Percentiles rank a stretch among this genome's conserved stretches.
phyloP scores from a whole-genome alignment of 2,888 invertebrate species.

The Patella pellucida region DNA sequence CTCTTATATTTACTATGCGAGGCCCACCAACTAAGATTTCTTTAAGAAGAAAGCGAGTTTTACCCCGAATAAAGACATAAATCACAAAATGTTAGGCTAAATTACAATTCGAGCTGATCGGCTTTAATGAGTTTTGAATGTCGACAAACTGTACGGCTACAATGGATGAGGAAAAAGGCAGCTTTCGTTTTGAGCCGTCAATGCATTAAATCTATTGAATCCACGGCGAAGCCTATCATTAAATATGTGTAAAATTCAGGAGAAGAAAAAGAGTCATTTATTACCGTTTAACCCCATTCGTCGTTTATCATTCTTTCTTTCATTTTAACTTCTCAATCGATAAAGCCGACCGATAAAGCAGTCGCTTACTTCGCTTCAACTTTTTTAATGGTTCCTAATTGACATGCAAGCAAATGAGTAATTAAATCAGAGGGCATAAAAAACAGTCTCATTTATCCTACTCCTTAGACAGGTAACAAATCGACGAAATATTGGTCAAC shows the following conservation, averaged over 20 bases:
- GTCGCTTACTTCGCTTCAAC: no score
- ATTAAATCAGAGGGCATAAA: no score
- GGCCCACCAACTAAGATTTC: constrained; percentile 7
- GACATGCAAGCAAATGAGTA: no score
- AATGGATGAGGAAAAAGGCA: constrained; percentile 9
- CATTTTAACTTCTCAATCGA: constrained; percentile 9
- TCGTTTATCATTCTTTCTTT: neutral
- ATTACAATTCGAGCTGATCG: constrained; percentile 7
- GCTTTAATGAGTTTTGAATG: constrained; percentile 10
- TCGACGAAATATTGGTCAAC: no score
- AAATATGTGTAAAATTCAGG: constrained; percentile 10
- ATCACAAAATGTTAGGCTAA: constrained; percentile 12
- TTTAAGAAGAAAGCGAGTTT: constrained; percentile 4
- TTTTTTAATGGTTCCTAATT: no score
- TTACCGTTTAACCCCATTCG: constrained; percentile 5
- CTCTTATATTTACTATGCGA: neutral
- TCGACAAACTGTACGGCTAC: constrained; percentile 9
- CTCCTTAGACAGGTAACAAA: no score
- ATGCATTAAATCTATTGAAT: constrained; percentile 9
- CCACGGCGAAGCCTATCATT: neutral
- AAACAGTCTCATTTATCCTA: no score
- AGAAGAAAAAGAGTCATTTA: constrained; percentile 4
- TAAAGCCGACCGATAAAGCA: neutral
- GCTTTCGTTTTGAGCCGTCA: neutral
- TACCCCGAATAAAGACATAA: constrained; percentile 10